Conservation (phyloP, 2,888 invertebrate species). For the Drosophila lacicola region DNA sequence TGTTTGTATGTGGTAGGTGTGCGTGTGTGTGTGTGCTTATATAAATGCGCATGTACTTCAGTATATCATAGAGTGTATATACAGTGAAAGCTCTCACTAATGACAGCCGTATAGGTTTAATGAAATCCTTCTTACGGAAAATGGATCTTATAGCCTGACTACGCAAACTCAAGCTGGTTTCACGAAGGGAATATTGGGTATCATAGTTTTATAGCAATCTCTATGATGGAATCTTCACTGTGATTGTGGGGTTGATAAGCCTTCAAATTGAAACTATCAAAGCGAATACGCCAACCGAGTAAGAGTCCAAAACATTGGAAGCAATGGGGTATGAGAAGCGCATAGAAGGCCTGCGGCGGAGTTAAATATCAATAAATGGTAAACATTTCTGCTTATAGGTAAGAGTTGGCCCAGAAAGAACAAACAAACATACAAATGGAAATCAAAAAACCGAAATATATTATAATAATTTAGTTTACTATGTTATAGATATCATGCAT, state of each 20-base stretch:
- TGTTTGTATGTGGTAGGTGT: slow-evolving; percentile 48
- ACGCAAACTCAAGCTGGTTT: neutral
- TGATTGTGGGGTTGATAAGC: slow-evolving; percentile 68
- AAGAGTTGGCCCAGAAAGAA: slow-evolving; percentile 18
- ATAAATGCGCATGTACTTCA: slow-evolving; percentile 74
- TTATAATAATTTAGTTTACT: neutral
- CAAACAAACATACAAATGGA: slow-evolving; percentile 3
- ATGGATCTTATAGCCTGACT: slow-evolving; percentile 40
- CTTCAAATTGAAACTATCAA: slow-evolving; percentile 75
- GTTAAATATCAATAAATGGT: slow-evolving; percentile 71
- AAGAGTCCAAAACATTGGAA: slow-evolving; percentile 38
- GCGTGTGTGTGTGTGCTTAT: slow-evolving; percentile 49
- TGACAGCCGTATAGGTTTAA: slow-evolving; percentile 31
- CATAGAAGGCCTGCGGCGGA: slow-evolving; percentile 70
- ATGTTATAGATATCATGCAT: neutral
- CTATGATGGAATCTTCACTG: slow-evolving; percentile 33
- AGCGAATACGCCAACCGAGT: slow-evolving; percentile 52
- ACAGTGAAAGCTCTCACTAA: slow-evolving; percentile 71
- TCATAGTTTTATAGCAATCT: neutral
- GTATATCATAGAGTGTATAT: slow-evolving; percentile 68
- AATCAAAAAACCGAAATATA: slow-evolving; percentile 6
- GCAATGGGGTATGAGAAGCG: slow-evolving; percentile 59
- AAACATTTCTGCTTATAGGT: slow-evolving; percentile 38
- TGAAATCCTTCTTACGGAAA: slow-evolving; percentile 29
- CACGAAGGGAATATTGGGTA: neutral